Base-by-base conservation (phyloP, 2,888 invertebrate genomes). In the Leucophenga montana region DNA sequence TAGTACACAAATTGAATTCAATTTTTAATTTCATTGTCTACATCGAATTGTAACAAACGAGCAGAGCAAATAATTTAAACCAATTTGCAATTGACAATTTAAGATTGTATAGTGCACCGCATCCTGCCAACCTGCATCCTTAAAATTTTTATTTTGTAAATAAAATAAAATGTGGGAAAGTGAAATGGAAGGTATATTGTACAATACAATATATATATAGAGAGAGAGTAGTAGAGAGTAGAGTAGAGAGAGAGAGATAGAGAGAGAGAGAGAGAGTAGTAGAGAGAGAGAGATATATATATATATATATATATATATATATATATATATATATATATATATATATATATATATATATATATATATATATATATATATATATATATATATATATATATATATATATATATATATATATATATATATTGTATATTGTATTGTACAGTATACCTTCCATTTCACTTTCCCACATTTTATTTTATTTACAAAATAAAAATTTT, bases 11-110 rank as follows among this genome's bases (percentile, higher is more conserved):
- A 64, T 64, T 64, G 62, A 22, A 64, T 64, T 64, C 22, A 46
- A 64, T 46, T 64, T 64, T 64, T 64, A 46, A 64, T 64, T 64
- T 64, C 44, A 44, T 62, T 46, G 16, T 44, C 62, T 13, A 62
- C 44, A 18, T 18, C 6, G 27, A 14, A 64, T 16, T 39, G 39
- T n/a, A 61, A 39, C 18, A 61, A 64, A 62, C 22, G 22, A 20
- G 3, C 44, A 64, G 46, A 64, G 62, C 62, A 64, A 64, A 64
- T 64, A 64, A 64, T 64, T 64, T 64, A 48, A 64, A 64, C 46
- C 62, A 64, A 64, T 64, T 46, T 64, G 46, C 62, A 64, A 64
- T 64, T 64, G 62, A 64, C 62, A 64, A 20, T 64, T 64, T 64
- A 64, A 64, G n/a, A 18, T 50, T 50, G n/a, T 4, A n/a, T n/a